Conservation (phyloP, 2,888 invertebrate genomes). For the Venusia cambrica region DNA sequence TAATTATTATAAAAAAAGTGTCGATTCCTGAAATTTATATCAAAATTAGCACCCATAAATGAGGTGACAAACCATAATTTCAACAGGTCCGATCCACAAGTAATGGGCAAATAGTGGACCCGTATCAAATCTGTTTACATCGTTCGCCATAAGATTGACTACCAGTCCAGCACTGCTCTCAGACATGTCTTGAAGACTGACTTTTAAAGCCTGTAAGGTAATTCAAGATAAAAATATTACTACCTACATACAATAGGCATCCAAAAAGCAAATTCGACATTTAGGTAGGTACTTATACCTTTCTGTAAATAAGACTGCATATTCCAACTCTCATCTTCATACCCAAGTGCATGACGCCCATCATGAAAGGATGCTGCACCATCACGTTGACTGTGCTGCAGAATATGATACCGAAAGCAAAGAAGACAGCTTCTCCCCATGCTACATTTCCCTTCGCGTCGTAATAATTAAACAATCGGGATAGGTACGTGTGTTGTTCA, state of each 20-base stretch:
- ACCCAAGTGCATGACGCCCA: slow-evolving; percentile 88
- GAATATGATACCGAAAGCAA: slow-evolving; percentile 83
- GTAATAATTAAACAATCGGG: slow-evolving; percentile 83
- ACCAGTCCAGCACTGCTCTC: slow-evolving; percentile 72
- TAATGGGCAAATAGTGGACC: slow-evolving; percentile 86
- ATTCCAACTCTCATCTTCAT: slow-evolving; percentile 91
- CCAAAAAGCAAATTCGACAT: too few species aligned
- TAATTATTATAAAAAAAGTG: neutral
- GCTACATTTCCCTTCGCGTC: slow-evolving; percentile 68
- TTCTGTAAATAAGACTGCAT: slow-evolving; percentile 92
- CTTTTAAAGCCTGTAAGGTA: slow-evolving; percentile 59
- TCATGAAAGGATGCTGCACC: slow-evolving; percentile 85
- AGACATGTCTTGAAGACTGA: slow-evolving; percentile 64
- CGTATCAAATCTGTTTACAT: slow-evolving; percentile 88
- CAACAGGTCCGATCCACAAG: slow-evolving; percentile 87
- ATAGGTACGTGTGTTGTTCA: slow-evolving; percentile 79
- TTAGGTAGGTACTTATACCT: too few species aligned
- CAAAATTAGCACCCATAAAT: too few species aligned
- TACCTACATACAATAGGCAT: too few species aligned
- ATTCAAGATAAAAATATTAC: neutral
- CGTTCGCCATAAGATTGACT: slow-evolving; percentile 86
- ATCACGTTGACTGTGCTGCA: slow-evolving; percentile 84
- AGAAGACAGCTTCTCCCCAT: slow-evolving; percentile 83
- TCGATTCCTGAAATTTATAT: too few species aligned
- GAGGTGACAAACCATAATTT: slow-evolving; percentile 80